Evolutionary conservation across 2,113 vertebrate species (phyloP).

Genomic region (Neotoma lepida): DNA sequence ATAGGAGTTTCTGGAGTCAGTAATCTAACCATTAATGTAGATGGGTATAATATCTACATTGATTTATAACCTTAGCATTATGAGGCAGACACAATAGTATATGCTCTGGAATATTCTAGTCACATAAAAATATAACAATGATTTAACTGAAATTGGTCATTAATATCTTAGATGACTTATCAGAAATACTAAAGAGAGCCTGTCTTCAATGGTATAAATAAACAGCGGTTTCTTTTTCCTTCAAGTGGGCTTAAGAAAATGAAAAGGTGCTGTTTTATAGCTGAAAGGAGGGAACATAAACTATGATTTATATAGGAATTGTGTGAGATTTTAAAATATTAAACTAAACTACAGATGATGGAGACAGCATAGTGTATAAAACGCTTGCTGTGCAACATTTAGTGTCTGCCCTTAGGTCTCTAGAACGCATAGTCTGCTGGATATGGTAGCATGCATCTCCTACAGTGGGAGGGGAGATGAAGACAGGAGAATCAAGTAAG

Average conservation of each 20-base stretch:
- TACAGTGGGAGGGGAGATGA: not conserved
- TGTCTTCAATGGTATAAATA: not conserved
- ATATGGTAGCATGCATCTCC: not conserved
- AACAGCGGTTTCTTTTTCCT: not conserved
- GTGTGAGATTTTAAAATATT: not conserved
- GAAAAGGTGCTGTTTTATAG: not conserved
- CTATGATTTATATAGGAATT: not conserved
- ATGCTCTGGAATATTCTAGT: not conserved
- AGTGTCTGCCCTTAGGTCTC: not conserved
- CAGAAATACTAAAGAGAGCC: not conserved
- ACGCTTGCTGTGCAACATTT: not conserved
- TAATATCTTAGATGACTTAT: not conserved
- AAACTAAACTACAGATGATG: not conserved
- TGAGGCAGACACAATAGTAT: not conserved
- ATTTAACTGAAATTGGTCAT: not conserved
- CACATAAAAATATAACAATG: not conserved
- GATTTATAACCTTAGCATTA: not conserved
- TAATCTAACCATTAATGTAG: not conserved
- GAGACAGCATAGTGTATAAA: not conserved
- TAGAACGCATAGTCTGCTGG: no score
- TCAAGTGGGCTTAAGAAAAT: not conserved
- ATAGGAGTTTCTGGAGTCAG: not conserved
- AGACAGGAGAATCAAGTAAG: not conserved
- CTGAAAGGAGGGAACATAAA: not conserved
- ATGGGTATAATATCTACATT: not conserved